Evolutionary conservation across 2,797 vertebrate species (phyloP).

Genomic region (Chelon auratus): DNA sequence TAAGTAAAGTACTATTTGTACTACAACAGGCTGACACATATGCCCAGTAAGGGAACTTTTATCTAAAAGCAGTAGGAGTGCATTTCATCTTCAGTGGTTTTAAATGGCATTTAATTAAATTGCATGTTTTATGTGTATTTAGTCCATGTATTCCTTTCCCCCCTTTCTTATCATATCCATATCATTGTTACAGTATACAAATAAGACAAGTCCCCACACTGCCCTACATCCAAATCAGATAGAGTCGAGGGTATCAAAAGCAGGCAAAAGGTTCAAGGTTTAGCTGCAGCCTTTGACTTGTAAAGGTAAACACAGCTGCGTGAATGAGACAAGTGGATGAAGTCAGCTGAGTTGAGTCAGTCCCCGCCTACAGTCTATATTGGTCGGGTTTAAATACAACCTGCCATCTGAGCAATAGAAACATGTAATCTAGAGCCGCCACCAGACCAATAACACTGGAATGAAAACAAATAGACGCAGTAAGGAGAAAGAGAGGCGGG

Average conservation of each 20-base stretch:
- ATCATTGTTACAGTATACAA: background rate
- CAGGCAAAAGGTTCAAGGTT: background rate
- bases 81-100: too few relatives aligned
- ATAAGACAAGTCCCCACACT: background rate
- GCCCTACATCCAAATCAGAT: background rate
- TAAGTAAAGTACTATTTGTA: background rate
- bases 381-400: slow-evolving; percentile 69
- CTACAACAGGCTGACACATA: background rate
- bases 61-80: background rate
- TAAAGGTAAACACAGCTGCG: slow-evolving; percentile 53
- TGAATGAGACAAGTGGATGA: slow-evolving; percentile 47
- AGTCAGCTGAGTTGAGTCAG: slow-evolving; percentile 51
- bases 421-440: slow-evolving; percentile 68
- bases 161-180: background rate
- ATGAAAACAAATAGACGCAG: slow-evolving; percentile 61
- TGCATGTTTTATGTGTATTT: background rate
- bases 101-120: background rate
- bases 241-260: background rate
- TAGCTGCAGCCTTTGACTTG: slow-evolving; percentile 14
- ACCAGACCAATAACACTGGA: slow-evolving; percentile 54
- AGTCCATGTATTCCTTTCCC: background rate
- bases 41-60: background rate
- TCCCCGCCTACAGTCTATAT: slow-evolving; percentile 59
- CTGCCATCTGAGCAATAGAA: slow-evolving; percentile 64
- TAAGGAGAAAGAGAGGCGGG: background rate